Base-by-base conservation (phyloP, 2,113 vertebrate genomes). In the Prolemur simus region DNA sequence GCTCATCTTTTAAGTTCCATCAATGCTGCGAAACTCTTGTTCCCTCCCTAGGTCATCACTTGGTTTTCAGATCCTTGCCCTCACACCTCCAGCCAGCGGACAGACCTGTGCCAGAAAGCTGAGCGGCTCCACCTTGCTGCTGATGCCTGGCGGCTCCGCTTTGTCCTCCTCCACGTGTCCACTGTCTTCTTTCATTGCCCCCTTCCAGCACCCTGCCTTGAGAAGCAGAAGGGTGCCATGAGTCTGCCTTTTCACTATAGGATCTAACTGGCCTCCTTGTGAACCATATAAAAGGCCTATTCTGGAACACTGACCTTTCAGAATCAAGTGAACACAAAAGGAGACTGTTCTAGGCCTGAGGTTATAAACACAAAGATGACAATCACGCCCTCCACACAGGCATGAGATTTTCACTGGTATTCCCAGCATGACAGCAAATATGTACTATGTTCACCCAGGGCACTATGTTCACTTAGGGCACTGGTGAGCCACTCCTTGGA, bases 231-330 rank as follows among this genome's bases (percentile, higher is more conserved):
- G 14, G 37, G 76, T 39, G 34, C 64, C 15, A 9, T 3, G 21
- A 49, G 56, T 69, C 52, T 52, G 49, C 52, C 68, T 82, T 90
- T 37, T 89, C n/a, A 21, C 60, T 7, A 21, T 0, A 63, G 76
- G 86, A 54, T 52, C 85, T 90, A 20, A 42, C 76, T 39, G 86
- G 78, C 71, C 68, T 73, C 91, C 73, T 77, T 18, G 49, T 68
- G 77, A 91, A 77, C 80, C 8, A 1, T 18, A 71, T 71, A 76
- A 92, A 91, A 95, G 78, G 84, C 83, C 56, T 34, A 11, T 93
- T 95, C 56, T 86, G 37, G 78, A 94, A 76, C 60, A 2, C 10
- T 86, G 42, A 56, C 76, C 52, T 96, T 95, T 93, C 47, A 71
- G 37, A 84, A 83, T 66, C 73, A 42, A 68, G 82, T 0, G 1